Base-by-base conservation (phyloP, 1,140 invertebrate species). In the Lithobius niger region DNA sequence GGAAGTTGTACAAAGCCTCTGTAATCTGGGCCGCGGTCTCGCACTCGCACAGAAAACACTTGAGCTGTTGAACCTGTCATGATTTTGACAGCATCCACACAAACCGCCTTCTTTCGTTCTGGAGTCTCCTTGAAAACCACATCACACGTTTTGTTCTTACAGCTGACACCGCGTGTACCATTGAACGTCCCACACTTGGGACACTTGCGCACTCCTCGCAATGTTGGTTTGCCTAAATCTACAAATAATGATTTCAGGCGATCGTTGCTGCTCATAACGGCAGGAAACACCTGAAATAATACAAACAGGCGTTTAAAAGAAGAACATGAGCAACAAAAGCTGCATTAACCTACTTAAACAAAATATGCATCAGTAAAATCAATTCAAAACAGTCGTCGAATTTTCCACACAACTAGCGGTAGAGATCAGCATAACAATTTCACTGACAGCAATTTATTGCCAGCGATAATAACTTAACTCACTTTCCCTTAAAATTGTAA, bases 121-220 rank as follows among this genome's bases (percentile, higher is more conserved):
- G 76, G 75, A 18, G 73, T 71, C 58, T 79, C 76, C 65, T 82
- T 83, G 58, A 86, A 84, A 1, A 83, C 75, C 22, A 77, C 77
- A 69, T 80, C 77, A 67, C 84, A 88, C 6, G 76, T 68, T 68
- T 83, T 82, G 64, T 87, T 87, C 66, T 87, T 88, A 66, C 85
- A 88, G 55, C 77, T 78, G 15, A 79, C 69, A 25, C 83, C 81
- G 61, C 83, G 68, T 2, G 82, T 84, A 1, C 84, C 84, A 71
- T 87, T 88, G 52, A 79, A 82, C 2, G 79, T 82, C 0, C 82
- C 82, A 75, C 85, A 88, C 66, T 86, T 84, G 2, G 80, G 80
- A 67, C 84, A 88, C 64, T 82, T 84, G 59, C 80, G 72, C 0
- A 87, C 77, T 58, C 84, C 85, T 63, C 80, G 74, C 59, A 79